Conservation (phyloP, 2,888 invertebrate species). For the Branchellion lobata region DNA sequence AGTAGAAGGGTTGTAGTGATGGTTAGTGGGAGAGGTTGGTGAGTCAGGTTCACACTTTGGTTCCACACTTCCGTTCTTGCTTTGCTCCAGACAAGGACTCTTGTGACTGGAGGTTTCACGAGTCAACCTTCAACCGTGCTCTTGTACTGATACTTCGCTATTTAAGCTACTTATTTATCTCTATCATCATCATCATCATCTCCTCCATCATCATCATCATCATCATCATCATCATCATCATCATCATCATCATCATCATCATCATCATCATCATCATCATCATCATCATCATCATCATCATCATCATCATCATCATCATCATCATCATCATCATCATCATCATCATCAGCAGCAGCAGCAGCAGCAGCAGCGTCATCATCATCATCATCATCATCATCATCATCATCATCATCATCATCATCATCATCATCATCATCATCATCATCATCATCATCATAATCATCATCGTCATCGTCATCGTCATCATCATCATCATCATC, state of each 20-base stretch:
- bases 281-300: conserved; percentile 17
- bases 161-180: background rate
- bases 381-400: conserved; percentile 13
- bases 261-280: conserved; percentile 12
- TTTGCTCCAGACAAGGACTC: background rate
- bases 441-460: conserved; percentile 13
- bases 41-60: conserved; percentile 37
- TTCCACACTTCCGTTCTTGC: conserved; percentile 25
- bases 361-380: too few relatives aligned
- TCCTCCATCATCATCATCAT: conserved; percentile 1
- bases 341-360: background rate
- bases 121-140: background rate
- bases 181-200: conserved; percentile 4
- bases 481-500: conserved; percentile 18
- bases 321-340: conserved; percentile 26
- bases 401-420: conserved; percentile 16
- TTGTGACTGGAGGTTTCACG: background rate
- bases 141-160: background rate
- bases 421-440: conserved; percentile 13
- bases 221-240: conserved; percentile 20
- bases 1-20: background rate
- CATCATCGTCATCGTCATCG: conserved; percentile 5
- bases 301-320: conserved; percentile 23
- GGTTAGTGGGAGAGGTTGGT: conserved; percentile 17
- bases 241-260: conserved; percentile 17